Evolutionary conservation across 2,113 vertebrate genomes (phyloP).

Genomic region (Herpailurus yagouaroundi): DNA sequence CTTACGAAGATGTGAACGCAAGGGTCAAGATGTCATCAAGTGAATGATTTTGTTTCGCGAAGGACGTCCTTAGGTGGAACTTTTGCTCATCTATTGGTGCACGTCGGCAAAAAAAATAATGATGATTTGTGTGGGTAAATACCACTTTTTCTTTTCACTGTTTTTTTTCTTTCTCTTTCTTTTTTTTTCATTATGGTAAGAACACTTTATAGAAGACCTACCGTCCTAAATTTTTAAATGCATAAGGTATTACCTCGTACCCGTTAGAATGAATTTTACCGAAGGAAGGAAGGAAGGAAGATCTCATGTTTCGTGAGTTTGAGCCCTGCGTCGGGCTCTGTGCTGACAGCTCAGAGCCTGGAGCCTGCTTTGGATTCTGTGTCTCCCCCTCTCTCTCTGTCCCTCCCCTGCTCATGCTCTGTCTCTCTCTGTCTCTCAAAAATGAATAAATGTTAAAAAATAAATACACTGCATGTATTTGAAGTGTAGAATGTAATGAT

Average conservation of each 20-base stretch:
- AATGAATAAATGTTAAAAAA: no score
- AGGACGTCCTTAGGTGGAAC: no score
- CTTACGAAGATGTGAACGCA: not conserved
- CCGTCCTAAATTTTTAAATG: no score
- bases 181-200: not conserved
- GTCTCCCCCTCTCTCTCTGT: no score
- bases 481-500: not conserved
- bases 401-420: no score
- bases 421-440: no score
- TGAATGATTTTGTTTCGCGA: not conserved
- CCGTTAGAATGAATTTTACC: not conserved
- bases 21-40: not conserved
- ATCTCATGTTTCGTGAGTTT: no score
- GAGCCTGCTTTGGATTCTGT: no score
- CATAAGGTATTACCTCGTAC: no score
- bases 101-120: rapidly evolving
- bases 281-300: not conserved
- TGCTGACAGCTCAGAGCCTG: no score
- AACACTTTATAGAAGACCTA: not conserved
- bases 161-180: not conserved
- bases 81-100: not conserved
- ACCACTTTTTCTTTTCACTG: not conserved
- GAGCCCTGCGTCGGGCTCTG: no score
- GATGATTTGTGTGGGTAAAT: not conserved
- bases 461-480: not conserved